phyloP scores from a whole-genome alignment of 2,797 vertebrate genomes.

The Esox masquinongy region DNA sequence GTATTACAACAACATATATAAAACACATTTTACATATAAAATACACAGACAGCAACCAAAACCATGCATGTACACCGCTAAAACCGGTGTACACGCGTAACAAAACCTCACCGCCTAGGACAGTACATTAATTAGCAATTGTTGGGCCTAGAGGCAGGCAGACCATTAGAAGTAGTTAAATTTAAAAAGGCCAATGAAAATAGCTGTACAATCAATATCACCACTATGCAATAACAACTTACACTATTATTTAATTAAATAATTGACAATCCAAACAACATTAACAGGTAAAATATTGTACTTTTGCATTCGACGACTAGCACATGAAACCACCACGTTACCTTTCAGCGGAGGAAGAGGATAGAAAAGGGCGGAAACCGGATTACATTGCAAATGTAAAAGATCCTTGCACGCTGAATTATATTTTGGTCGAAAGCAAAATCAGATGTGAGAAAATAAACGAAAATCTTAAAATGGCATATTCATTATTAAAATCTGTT shows the following conservation, averaged over 20 bases:
- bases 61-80: not conserved
- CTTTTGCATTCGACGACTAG: slow-evolving; percentile 29
- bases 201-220: not conserved
- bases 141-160: not conserved
- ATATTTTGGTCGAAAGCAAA: not conserved
- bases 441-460: not conserved
- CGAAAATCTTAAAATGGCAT: not conserved
- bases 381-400: slow-evolving; percentile 47
- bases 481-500: too few species aligned
- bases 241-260: not conserved
- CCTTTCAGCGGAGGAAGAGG: slow-evolving; percentile 78
- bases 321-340: slow-evolving; percentile 75
- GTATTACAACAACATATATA: too few species aligned
- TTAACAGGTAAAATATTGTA: not conserved
- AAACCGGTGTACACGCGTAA: not conserved
- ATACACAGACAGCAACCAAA: too few species aligned
- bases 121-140: not conserved
- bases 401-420: slow-evolving; percentile 44
- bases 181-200: not conserved
- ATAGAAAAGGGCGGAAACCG: slow-evolving; percentile 68
- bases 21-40: too few species aligned
- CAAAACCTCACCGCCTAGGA: not conserved
- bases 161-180: not conserved
- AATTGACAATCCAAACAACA: not conserved
- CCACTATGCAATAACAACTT: fast-evolving